These are phyloP conservation scores for Amazona finschi DNA, from an alignment of 2,797 vertebrate genomes.

Conservation along the genomic window DNA sequence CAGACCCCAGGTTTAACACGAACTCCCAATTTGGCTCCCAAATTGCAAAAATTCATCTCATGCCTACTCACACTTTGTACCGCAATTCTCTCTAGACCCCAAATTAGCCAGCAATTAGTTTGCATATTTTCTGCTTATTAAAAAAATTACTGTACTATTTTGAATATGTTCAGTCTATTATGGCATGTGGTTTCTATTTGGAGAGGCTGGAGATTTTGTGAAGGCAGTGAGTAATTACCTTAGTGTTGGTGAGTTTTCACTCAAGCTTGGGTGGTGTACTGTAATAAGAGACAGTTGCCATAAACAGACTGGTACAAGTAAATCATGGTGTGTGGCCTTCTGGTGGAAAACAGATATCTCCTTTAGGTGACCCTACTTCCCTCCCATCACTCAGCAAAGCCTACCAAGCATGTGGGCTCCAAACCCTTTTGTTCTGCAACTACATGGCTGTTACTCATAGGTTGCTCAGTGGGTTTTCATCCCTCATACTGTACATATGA, in stretches of 20 bases:
- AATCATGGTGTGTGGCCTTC: conserved; percentile 81
- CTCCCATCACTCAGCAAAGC: conserved; percentile 19
- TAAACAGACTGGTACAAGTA: conserved; percentile 78
- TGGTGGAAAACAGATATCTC: conserved; percentile 78
- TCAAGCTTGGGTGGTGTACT: conserved; percentile 72
- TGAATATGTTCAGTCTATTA: conserved; percentile 75
- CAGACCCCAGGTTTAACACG: conserved; percentile 12
- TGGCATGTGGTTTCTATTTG: conserved; percentile 99
- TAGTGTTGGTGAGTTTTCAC: conserved; percentile 76
- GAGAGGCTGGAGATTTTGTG: conserved; percentile 76
- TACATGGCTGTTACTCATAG: conserved; percentile 59
- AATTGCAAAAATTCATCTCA: conserved; percentile 31
- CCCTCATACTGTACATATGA: conserved; percentile 30
- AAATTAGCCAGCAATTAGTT: conserved; percentile 86
- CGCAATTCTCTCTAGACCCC: conserved; percentile 70
- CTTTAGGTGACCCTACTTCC: conserved; percentile 74
- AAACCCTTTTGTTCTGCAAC: conserved; percentile 73
- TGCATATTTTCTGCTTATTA: conserved; percentile 96
- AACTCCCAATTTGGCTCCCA: not conserved
- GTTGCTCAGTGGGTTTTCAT: conserved; percentile 60
- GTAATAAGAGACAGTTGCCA: conserved; percentile 84
- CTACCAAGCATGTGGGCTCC: conserved; percentile 56
- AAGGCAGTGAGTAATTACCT: conserved; percentile 82
- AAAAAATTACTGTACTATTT: conserved; percentile 84
- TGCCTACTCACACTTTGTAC: conserved; percentile 46